Percentiles rank a stretch among this genome's conserved stretches.
phyloP scores from a whole-genome alignment of 2,797 vertebrate species.

The Pantherophis vulpinus region DNA sequence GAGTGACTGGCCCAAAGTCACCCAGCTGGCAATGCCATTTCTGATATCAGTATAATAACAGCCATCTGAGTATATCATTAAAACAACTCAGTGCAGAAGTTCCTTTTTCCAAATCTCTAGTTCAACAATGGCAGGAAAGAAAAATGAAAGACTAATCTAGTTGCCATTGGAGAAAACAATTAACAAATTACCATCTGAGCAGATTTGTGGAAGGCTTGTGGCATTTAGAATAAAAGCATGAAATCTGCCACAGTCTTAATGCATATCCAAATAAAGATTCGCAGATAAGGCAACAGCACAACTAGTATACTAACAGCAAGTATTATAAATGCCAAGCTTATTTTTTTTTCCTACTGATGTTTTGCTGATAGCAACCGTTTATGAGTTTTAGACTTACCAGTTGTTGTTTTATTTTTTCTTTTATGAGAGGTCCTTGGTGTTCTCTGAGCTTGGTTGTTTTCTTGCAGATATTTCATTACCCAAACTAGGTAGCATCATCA shows the following conservation, averaged over 20 bases:
- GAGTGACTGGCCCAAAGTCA: not conserved
- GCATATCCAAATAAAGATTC: conserved; percentile 34
- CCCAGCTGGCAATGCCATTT: not conserved
- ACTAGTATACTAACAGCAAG: conserved; percentile 11
- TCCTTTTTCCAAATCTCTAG: not conserved
- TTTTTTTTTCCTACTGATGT: not conserved
- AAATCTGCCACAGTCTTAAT: conserved; percentile 28
- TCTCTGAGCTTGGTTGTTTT: not conserved
- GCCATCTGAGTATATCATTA: not conserved
- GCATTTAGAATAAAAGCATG: conserved; percentile 27
- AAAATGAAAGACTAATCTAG: not conserved
- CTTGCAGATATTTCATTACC: not conserved
- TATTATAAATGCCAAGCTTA: not conserved
- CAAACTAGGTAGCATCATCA: not conserved
- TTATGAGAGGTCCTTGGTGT: not conserved
- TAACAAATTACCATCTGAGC: conserved; percentile 1
- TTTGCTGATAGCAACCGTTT: conserved; percentile 17
- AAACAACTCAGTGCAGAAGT: not conserved
- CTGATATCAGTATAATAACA: not conserved
- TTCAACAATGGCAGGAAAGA: not conserved
- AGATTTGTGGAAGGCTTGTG: conserved; percentile 23
- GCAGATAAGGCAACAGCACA: conserved; percentile 13
- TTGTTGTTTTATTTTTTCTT: conserved; percentile 9
- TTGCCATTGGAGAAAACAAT: not conserved
- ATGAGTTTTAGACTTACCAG: not conserved